These are phyloP conservation scores for Trogon melanurus DNA, from an alignment of 2,113 vertebrate species.

Conservation along the genomic window DNA sequence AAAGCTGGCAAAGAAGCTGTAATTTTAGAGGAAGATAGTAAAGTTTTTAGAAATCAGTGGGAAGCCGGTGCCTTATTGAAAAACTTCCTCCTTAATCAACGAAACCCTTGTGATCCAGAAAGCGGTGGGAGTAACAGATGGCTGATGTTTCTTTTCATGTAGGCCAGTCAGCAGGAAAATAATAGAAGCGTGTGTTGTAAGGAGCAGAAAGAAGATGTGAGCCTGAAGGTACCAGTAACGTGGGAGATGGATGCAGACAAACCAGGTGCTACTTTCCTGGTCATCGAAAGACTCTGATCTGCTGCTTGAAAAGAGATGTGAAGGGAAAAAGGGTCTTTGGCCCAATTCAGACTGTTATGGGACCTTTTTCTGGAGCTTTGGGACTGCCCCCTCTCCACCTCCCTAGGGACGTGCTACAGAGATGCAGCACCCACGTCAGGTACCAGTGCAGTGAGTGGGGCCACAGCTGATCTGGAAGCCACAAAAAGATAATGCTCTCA, in stretches of 20 bases:
- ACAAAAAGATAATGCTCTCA: not conserved
- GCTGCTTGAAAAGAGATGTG: not conserved
- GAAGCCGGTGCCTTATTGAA: not conserved
- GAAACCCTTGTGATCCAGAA: conserved; percentile 4
- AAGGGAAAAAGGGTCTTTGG: not conserved
- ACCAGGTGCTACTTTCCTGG: not conserved
- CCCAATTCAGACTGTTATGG: not conserved
- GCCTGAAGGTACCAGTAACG: not conserved
- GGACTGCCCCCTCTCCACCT: fast-evolving
- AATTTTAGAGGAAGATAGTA: not conserved
- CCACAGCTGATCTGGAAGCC: not conserved
- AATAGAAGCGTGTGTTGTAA: not conserved
- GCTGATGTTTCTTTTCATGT: conserved; percentile 22
- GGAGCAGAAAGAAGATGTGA: conserved; percentile 11
- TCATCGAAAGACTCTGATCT: not conserved
- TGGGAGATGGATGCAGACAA: not conserved
- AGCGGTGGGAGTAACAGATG: conserved; percentile 51
- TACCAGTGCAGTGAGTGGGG: fast-evolving
- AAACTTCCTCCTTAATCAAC: conserved; percentile 43
- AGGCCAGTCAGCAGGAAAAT: conserved; percentile 14
- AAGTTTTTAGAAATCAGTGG: not conserved
- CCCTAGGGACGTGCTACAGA: not conserved
- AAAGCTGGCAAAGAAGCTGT: not conserved
- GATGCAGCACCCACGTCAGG: not conserved
- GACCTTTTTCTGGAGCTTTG: not conserved